phyloP scores from a whole-genome alignment of 1,140 invertebrate species.

The Lordiphosa mommai region DNA sequence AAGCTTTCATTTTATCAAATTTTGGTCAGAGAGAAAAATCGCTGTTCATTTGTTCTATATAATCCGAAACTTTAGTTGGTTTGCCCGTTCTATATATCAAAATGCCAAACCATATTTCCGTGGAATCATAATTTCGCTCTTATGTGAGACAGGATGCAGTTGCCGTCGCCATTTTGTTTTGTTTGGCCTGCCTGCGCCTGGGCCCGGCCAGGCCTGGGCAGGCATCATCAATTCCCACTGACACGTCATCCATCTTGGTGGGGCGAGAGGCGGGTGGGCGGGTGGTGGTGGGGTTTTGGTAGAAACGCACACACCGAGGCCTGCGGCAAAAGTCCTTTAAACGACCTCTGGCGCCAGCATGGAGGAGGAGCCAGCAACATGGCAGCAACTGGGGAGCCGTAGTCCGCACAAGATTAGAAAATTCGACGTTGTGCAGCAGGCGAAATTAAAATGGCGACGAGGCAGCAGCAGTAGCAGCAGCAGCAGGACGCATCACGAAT shows the following conservation, averaged over 20 bases:
- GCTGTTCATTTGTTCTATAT: no score
- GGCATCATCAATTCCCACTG: slow-evolving; percentile 77
- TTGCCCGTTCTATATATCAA: no score
- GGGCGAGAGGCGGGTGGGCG: not conserved
- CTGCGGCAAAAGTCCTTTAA: slow-evolving; percentile 75
- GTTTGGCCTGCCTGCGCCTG: slow-evolving; percentile 48
- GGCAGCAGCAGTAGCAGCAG: slow-evolving; percentile 12
- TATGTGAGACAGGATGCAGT: no score
- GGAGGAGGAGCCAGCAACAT: slow-evolving; percentile 12
- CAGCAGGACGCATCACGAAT: slow-evolving; percentile 65
- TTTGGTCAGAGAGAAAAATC: no score
- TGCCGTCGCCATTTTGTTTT: slow-evolving; percentile 58
- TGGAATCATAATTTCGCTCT: no score
- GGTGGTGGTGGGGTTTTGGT: not conserved
- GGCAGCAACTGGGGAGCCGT: slow-evolving; percentile 71
- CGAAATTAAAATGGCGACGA: slow-evolving; percentile 72
- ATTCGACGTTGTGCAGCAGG: slow-evolving; percentile 77
- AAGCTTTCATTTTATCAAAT: no score
- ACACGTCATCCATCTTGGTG: slow-evolving; percentile 75
- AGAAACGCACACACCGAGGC: slow-evolving; percentile 50
- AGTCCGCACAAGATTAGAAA: slow-evolving; percentile 78
- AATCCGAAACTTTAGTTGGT: no score
- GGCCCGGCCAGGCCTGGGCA: slow-evolving; percentile 8
- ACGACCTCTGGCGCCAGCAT: slow-evolving; percentile 76
- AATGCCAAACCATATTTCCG: no score